Evolutionary conservation across 2,888 invertebrate genomes (phyloP).

Genomic region (Synergus japonicus): DNA sequence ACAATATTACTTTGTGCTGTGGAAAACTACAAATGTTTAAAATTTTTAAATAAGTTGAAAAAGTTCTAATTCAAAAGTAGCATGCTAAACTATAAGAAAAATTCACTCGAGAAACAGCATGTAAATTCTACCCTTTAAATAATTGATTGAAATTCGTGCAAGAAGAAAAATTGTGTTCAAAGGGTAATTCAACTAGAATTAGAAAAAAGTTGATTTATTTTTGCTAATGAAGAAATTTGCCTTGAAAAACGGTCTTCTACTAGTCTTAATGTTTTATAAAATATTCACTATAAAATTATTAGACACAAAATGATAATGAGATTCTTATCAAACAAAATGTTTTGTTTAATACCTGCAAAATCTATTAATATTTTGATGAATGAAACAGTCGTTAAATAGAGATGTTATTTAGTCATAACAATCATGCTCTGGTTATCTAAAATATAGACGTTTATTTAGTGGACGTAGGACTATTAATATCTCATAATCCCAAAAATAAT

Average conservation of each 20-base stretch:
- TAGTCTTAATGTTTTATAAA: neutral
- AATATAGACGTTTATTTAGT: slow-evolving; percentile 5
- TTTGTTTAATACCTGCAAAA: neutral
- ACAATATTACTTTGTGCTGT: slow-evolving; percentile 3
- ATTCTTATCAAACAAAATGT: neutral
- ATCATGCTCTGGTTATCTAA: slow-evolving; percentile 29
- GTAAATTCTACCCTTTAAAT: neutral
- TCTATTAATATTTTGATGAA: neutral
- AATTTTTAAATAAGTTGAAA: neutral
- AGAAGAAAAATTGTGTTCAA: neutral
- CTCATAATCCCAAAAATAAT: neutral
- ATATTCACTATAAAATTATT: slow-evolving; percentile 1
- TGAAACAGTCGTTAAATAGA: neutral
- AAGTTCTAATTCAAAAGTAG: neutral
- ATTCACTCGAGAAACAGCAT: neutral
- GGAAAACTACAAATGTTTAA: neutral
- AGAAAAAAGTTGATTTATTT: neutral
- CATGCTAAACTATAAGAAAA: neutral
- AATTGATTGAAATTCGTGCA: neutral
- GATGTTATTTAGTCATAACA: slow-evolving; percentile 13
- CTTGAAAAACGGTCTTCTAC: neutral
- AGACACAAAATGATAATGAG: neutral
- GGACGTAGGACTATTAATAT: neutral
- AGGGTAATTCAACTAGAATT: neutral
- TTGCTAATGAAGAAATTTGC: neutral